phyloP scores from a whole-genome alignment of 2,797 vertebrate genomes.

The Fundulus diaphanus region DNA sequence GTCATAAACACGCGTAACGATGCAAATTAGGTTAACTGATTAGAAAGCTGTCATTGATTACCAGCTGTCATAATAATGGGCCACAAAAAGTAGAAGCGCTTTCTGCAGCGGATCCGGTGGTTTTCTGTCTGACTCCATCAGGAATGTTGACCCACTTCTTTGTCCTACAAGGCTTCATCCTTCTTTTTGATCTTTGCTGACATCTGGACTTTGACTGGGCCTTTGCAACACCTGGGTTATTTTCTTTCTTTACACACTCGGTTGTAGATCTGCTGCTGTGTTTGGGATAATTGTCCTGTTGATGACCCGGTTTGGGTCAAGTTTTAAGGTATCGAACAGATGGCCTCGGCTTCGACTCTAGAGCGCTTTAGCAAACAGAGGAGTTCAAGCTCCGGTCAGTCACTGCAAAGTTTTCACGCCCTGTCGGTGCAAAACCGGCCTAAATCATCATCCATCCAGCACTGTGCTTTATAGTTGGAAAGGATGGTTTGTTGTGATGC shows the following conservation, averaged over 20 bases:
- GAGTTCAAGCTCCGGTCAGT: background rate
- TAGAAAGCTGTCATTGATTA: background rate
- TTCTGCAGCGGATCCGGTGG: background rate
- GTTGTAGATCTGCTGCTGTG: too few relatives aligned
- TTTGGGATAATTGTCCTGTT: background rate
- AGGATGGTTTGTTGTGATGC: too few relatives aligned
- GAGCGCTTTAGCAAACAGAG: background rate
- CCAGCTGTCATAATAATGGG: background rate
- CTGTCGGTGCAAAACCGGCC: too few relatives aligned
- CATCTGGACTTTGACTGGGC: background rate
- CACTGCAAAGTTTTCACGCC: background rate
- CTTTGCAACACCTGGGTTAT: background rate
- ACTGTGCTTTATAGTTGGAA: background rate
- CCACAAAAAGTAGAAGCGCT: background rate
- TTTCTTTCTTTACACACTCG: background rate
- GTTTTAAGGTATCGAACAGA: background rate
- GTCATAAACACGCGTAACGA: background rate
- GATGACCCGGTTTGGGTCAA: background rate
- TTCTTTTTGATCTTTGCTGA: background rate
- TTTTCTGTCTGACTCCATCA: background rate
- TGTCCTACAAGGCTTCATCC: too few relatives aligned
- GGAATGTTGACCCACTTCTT: background rate
- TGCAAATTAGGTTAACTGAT: background rate
- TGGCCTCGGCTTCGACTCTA: background rate
- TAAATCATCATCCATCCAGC: background rate